Evolutionary conservation across 1,140 invertebrate genomes (phyloP).

Genomic region (Bemisia tabaci): DNA sequence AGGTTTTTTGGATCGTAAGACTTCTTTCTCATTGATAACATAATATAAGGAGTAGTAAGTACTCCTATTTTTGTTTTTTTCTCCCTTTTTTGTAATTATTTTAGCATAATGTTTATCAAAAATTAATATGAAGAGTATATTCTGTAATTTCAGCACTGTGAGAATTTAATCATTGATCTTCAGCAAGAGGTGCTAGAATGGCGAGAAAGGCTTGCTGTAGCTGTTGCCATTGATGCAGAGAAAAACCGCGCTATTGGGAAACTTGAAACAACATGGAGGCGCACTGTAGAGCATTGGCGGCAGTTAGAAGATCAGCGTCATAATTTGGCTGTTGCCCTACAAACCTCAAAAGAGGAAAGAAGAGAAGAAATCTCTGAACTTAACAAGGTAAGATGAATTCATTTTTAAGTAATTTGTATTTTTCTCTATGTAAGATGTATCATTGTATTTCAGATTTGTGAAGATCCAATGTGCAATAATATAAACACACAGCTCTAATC

Average conservation of each 20-base stretch:
- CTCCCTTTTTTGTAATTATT: too few relatives aligned
- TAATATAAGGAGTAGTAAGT: too few relatives aligned
- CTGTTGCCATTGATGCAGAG: constrained; percentile 52
- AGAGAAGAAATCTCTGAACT: constrained; percentile 16
- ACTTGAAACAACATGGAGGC: constrained; percentile 41
- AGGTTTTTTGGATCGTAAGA: too few relatives aligned
- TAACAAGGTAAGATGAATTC: constrained; percentile 14
- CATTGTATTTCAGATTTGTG: too few relatives aligned
- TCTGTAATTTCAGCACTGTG: constrained; percentile 54
- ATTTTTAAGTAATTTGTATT: too few relatives aligned
- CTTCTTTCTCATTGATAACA: too few relatives aligned
- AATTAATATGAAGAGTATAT: too few relatives aligned
- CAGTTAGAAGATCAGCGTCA: constrained; percentile 32
- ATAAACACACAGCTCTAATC: too few relatives aligned
- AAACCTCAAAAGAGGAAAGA: constrained; percentile 28
- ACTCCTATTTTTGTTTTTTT: too few relatives aligned
- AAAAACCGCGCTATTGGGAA: constrained; percentile 53
- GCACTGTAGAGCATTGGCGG: constrained; percentile 33
- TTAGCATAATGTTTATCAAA: too few relatives aligned
- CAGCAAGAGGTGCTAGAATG: constrained; percentile 56
- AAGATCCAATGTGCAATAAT: too few relatives aligned
- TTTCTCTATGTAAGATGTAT: too few relatives aligned
- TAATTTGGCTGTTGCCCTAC: constrained; percentile 26
- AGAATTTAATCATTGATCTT: constrained; percentile 54
- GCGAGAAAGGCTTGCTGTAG: constrained; percentile 61